Percentiles rank a stretch among this genome's conserved stretches.
These are phyloP conservation scores for Tachina fera DNA, from an alignment of 2,888 invertebrate species.

Conservation along the genomic window DNA sequence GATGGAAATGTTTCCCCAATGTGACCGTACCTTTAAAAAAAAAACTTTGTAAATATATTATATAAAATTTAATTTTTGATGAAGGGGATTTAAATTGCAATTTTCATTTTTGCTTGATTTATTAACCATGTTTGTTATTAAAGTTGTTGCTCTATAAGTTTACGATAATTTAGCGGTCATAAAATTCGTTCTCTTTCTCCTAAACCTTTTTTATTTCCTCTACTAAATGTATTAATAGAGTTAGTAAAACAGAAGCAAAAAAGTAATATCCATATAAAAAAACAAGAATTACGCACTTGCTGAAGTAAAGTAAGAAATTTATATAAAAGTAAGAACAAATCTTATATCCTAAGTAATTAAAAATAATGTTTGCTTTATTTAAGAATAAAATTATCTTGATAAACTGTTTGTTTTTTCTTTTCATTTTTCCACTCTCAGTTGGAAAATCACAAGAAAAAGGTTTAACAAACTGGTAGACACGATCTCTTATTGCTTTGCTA, in stretches of 20 bases:
- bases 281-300: background rate
- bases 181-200: background rate
- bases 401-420: slow-evolving; percentile 27
- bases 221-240: slow-evolving; percentile 45
- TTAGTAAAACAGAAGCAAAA: slow-evolving; percentile 27
- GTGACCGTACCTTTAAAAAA: too few relatives aligned
- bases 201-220: background rate
- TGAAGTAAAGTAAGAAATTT: slow-evolving; percentile 11
- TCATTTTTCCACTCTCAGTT: background rate
- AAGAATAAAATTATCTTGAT: slow-evolving; percentile 20
- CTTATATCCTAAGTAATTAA: slow-evolving; percentile 60
- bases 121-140: too few relatives aligned
- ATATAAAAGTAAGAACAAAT: slow-evolving; percentile 7
- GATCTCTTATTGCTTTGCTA: slow-evolving; percentile 9
- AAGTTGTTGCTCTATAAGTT: too few relatives aligned
- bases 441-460: slow-evolving; percentile 22
- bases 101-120: too few relatives aligned
- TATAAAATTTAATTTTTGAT: too few relatives aligned
- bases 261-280: background rate
- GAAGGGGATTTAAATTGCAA: too few relatives aligned
- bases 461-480: slow-evolving; percentile 25
- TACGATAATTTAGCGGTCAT: background rate
- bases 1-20: too few relatives aligned
- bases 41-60: too few relatives aligned
- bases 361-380: slow-evolving; percentile 64